A percentile compares a stretch with the other conserved stretches of the same genome.
Conservation (phyloP, 2,797 vertebrate species). For the Tadarida brasiliensis region DNA sequence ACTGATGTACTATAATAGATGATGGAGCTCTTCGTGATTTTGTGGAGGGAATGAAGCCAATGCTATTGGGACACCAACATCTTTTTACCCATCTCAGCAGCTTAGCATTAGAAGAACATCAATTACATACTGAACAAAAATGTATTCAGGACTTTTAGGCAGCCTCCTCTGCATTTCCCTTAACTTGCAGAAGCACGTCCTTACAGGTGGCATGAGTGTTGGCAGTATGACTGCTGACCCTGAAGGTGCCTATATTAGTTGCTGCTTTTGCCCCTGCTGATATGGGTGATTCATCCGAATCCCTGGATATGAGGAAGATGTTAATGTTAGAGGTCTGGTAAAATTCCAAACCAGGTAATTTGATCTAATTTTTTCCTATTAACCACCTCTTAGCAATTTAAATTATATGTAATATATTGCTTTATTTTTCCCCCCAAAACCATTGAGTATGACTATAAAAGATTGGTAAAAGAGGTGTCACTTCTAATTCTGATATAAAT, state of each 20-base stretch:
- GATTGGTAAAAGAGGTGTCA: background rate
- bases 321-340: conserved; percentile 3
- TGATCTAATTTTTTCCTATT: conserved; percentile 37
- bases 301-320: background rate
- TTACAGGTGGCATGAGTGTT: background rate
- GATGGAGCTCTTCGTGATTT: background rate
- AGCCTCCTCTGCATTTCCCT: background rate
- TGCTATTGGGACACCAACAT: background rate
- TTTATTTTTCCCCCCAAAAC: background rate
- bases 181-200: background rate
- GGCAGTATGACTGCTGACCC: background rate
- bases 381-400: background rate
- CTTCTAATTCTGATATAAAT: background rate
- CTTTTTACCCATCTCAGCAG: conserved; percentile 24
- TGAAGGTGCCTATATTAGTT: background rate
- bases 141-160: background rate
- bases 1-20: background rate
- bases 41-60: background rate
- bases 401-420: background rate
- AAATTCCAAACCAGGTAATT: conserved; percentile 30
- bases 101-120: background rate
- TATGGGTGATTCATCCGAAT: conserved; percentile 34
- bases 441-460: background rate
- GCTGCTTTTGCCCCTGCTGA: background rate
- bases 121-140: conserved; percentile 18